Base-by-base conservation (phyloP, 2,888 invertebrate species). In the Xiphydria camelus region DNA sequence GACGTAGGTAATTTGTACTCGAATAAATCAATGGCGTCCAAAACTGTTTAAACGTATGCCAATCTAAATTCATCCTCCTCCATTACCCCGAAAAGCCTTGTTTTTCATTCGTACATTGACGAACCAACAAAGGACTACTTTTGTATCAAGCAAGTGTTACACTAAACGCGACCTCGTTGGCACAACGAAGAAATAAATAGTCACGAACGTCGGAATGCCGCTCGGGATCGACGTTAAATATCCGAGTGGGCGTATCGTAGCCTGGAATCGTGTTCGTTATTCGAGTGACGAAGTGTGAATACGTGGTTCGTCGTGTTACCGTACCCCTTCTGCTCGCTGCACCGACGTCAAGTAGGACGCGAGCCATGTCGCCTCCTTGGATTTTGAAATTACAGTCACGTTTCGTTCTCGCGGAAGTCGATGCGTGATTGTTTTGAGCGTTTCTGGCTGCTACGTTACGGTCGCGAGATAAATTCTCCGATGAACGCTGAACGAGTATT, bases 381-480 rank as follows among this genome's bases (percentile, higher is more conserved):
- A 45, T 51, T 51, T 51, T 23, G 34, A 39, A 44, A 57, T 53
- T 37, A 38, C 50, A 54, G 56, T 63, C 61, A 63, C 61, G 61
- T 63, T 49, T 45, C 31, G 15, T 17, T 39, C 40, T 37, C 45
- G 48, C 55, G 55, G 57, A 59, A 57, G 49, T 55, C 48, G 38
- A 49, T 46, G 50, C 54, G 59, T 53, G 63, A 62, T 63, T 62
- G 64, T 63, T 66, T 63, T 59, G 49, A 63, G 52, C 57, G 49
- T 59, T 62, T 62, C 61, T 62, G 59, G 51, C 15, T 35, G 48
- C 41, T 35, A 25, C 40, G 45, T 51, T 50, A 43, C 32, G 51
- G 34, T 55, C 57, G 51, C 56, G 55, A 53, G 56, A 60, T 59
- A 49, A 48, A 50, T 52, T 53, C 55, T 51, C 58, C 50, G 57